These are phyloP conservation scores for Takifugu flavidus DNA, from an alignment of 2,113 vertebrate genomes.

Conservation along the genomic window DNA sequence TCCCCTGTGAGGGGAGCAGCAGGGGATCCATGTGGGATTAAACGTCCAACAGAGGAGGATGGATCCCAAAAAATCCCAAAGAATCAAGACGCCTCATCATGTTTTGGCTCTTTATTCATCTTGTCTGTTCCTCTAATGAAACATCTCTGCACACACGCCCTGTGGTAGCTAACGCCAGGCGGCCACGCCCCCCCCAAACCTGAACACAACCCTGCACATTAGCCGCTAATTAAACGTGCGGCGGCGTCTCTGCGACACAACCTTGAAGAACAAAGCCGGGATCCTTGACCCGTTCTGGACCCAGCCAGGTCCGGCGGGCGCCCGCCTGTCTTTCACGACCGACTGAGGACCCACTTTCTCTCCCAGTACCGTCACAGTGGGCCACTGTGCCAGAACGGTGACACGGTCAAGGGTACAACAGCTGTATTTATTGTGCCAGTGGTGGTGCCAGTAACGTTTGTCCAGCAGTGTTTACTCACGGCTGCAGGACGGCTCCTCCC, in stretches of 20 bases:
- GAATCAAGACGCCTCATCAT: no score
- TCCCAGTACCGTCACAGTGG: slow-evolving; percentile 30
- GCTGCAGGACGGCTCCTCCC: slow-evolving; percentile 7
- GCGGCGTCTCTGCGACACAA: background rate
- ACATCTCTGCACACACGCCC: no score
- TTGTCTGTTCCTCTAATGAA: no score
- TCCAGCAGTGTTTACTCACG: slow-evolving; percentile 37
- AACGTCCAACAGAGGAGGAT: no score
- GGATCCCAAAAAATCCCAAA: no score
- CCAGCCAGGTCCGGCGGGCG: slow-evolving; percentile 2
- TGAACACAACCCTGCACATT: background rate
- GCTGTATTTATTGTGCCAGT: slow-evolving; percentile 50
- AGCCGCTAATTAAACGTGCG: background rate
- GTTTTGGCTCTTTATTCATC: no score
- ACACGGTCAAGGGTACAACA: slow-evolving; percentile 50
- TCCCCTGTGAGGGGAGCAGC: no score
- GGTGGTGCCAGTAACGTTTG: slow-evolving; percentile 52
- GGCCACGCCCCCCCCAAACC: no score
- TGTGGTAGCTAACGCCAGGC: no score
- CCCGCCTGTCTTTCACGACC: slow-evolving; percentile 22
- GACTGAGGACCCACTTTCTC: slow-evolving; percentile 22
- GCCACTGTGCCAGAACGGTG: slow-evolving; percentile 44
- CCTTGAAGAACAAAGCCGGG: slow-evolving; percentile 3
- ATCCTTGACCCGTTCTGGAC: slow-evolving; percentile 1
- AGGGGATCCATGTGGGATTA: no score